A percentile compares a stretch with the other conserved stretches of the same genome.
These are phyloP conservation scores for Drosophila orena DNA, from an alignment of 1,140 invertebrate species.

Conservation along the genomic window DNA sequence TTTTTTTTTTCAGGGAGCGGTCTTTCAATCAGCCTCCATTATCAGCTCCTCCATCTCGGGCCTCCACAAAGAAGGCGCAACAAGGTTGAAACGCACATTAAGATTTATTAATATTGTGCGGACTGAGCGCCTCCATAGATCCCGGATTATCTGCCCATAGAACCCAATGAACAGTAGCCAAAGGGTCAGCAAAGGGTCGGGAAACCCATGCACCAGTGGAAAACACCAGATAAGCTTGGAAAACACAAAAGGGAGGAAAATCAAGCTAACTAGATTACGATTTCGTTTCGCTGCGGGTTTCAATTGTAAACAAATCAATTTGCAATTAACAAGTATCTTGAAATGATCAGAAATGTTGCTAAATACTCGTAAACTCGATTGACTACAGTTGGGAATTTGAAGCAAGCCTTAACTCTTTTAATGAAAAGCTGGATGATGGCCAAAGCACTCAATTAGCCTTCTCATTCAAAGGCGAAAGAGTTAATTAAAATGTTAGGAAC, in stretches of 20 bases:
- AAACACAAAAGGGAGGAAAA: conserved; percentile 3
- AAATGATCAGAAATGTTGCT: not conserved
- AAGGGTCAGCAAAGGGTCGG: conserved; percentile 32
- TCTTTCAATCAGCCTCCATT: conserved; percentile 66
- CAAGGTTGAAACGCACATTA: conserved; percentile 47
- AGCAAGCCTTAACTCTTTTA: not conserved
- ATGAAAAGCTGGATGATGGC: not conserved
- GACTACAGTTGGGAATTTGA: too few relatives aligned
- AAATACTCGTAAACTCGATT: too few relatives aligned
- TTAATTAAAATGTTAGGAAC: conserved; percentile 23
- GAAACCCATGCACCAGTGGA: not conserved
- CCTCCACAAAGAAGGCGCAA: conserved; percentile 65
- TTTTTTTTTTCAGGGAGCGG: not conserved
- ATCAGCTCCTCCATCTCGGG: conserved; percentile 54
- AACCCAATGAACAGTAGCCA: conserved; percentile 33
- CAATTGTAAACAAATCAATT: conserved; percentile 14
- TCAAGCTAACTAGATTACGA: not conserved
- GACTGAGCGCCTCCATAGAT: conserved; percentile 24
- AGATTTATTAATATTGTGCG: conserved; percentile 69
- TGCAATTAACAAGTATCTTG: not conserved
- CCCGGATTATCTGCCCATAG: conserved; percentile 31
- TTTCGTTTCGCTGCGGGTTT: not conserved
- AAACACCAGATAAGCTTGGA: conserved; percentile 9
- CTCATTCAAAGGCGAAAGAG: not conserved
- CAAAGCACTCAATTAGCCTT: not conserved